Base-by-base conservation (phyloP, 2,888 invertebrate genomes). In the Cataglyphis albicans region DNA sequence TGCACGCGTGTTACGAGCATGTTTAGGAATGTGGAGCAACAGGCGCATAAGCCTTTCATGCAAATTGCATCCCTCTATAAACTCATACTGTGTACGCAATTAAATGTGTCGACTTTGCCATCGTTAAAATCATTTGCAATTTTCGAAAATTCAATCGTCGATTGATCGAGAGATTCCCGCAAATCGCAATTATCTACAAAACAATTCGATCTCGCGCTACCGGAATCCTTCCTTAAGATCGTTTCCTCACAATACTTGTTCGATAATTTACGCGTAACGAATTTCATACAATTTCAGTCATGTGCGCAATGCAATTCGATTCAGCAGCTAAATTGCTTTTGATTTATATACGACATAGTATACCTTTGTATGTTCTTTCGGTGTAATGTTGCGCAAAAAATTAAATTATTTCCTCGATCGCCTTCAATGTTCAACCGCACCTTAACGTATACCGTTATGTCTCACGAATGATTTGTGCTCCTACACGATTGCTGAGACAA, bases 21-120 rank as follows among this genome's bases (percentile, higher is more conserved):
- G 80, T 67, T 84, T 6, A 85, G 89, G 92, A 92, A 93, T 92
- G 90, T 92, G 88, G 92, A 91, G 90, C 91, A 92, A 89, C 88
- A 85, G 81, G 91, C 87, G 70, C 78, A 86, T 82, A 80, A 78
- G 73, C 73, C 32, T 82, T 85, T 55, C 86, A 92, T 91, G 93
- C 90, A 90, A 93, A 93, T 93, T 76, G 84, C 88, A 91, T 85
- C 90, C 83, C 89, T 84, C 80, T 41, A 32, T 41, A 63, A 72
- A 44, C 15, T 21, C 15, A 25, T 41, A 12, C 25, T 65, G 38
- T 9, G 64, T 35, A 12, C 61, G 52, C 52, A 57, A 81, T 81
- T 76, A 74, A 61, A 57, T 64, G 65, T 75, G 73, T 63, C 57
- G 52, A 48, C 25, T 48, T 83, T 68, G 81, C 83, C 29, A 57